Base-by-base conservation (phyloP, 2,888 invertebrate genomes). In the Macrophya annulata region DNA sequence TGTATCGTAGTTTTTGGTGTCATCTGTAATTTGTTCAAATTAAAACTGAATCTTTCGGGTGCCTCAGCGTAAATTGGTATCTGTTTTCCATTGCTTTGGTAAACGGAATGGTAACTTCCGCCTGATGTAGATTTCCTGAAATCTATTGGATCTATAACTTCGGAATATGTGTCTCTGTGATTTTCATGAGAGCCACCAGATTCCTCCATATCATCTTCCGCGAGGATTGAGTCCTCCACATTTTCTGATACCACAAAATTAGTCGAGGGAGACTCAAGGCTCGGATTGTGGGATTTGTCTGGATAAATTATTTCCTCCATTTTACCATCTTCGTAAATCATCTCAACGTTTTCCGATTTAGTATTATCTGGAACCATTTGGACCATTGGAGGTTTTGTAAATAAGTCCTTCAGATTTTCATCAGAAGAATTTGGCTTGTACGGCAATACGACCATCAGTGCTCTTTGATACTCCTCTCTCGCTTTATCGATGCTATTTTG, bases 361-460 rank as follows among this genome's bases (percentile, higher is more conserved):
- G 1, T 86, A 21, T 76, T 87, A 51, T 93, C 93, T 0, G 93
- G 93, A 40, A 96, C 93, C 74, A 96, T 94, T 90, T 95, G 94
- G 0, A 95, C 94, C 86, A 96, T 93, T 0, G 97, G 96, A 72
- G 95, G 95, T 91, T 95, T 95, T 3, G 96, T 96, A 89, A 95
- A 96, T 0, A 96, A 91, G 88, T 96, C 96, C 89, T 96, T 95
- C 82, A 96, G 93, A 85, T 92, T 93, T 5, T 94, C 94, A 1
- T 94, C 94, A 0, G 94, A 94, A 88, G 95, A 95, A 59, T 95
- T 93, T 8, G 95, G 94, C 74, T 96, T 95, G 89, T 96, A 95
- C 0, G 97, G 96, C 88, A 96, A 92, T 0, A 96, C 96, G 0
- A 96, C 95, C 95, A 95, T 96, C 25, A 96, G 91, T 0, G 96